Evolutionary conservation across 2,888 invertebrate species (phyloP).

Genomic region (Erebia epiphron): DNA sequence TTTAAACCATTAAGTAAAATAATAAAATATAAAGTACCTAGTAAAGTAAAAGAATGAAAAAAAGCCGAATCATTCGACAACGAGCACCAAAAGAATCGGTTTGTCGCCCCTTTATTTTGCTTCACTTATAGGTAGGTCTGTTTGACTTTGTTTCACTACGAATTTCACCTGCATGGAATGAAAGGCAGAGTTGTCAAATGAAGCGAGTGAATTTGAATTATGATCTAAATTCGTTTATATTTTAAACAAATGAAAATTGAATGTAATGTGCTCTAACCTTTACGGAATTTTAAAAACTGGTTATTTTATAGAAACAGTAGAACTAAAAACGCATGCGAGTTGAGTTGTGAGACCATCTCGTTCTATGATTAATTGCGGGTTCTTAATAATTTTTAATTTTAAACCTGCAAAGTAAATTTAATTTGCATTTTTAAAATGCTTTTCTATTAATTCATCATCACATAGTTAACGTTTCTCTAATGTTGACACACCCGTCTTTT

Average conservation of each 20-base stretch:
- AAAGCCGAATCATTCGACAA: too few species aligned
- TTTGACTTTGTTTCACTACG: too few species aligned
- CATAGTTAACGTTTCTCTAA: slow-evolving; percentile 2
- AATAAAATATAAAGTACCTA: too few species aligned
- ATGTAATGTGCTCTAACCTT: neutral
- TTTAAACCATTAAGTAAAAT: too few species aligned
- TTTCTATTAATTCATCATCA: slow-evolving; percentile 11
- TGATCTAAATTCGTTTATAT: neutral
- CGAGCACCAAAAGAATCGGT: too few species aligned
- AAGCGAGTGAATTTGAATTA: too few species aligned
- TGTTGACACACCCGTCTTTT: neutral
- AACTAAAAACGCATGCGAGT: slow-evolving; percentile 6
- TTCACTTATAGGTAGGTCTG: too few species aligned
- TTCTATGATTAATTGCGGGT: slow-evolving; percentile 16
- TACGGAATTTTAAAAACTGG: slow-evolving; percentile 11
- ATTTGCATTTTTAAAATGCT: slow-evolving; percentile 15
- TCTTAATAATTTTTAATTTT: slow-evolving; percentile 17
- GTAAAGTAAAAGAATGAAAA: too few species aligned
- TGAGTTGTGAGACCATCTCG: slow-evolving; percentile 7
- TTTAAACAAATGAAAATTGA: neutral
- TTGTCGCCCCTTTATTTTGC: too few species aligned
- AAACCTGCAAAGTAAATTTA: slow-evolving; percentile 16
- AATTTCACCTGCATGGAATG: too few species aligned
- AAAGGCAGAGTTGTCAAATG: too few species aligned
- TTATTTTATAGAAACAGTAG: slow-evolving; percentile 13